These are phyloP conservation scores for Struthio camelus DNA, from an alignment of 2,113 vertebrate species.

Conservation along the genomic window DNA sequence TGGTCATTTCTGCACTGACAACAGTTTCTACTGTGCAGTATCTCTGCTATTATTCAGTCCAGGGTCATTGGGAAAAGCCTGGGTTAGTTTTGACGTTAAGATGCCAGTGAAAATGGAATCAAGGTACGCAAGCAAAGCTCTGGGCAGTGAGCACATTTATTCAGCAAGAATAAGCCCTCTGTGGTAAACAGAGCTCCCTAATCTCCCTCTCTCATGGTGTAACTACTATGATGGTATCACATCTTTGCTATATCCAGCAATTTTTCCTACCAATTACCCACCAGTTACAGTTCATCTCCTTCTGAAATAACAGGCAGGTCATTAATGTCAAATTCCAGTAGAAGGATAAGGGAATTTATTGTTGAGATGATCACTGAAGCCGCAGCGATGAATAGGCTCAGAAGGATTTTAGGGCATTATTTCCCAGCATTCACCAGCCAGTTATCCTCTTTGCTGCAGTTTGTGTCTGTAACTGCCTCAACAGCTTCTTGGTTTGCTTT, in stretches of 20 bases:
- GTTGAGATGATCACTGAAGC: constrained; percentile 37
- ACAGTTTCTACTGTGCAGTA: background rate
- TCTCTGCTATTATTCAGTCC: background rate
- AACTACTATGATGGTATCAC: background rate
- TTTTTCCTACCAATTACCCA: constrained; percentile 53
- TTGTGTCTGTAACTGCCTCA: background rate
- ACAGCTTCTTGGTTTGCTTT: background rate
- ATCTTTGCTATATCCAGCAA: background rate
- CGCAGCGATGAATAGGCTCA: background rate
- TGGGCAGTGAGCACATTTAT: constrained; percentile 1
- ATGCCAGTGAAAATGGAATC: background rate
- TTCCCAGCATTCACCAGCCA: background rate
- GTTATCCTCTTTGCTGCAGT: background rate
- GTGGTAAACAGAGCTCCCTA: constrained; percentile 25
- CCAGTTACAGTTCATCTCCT: constrained; percentile 4
- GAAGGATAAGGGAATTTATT: constrained; percentile 40
- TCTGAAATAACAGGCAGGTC: constrained; percentile 53
- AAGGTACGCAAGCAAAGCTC: background rate
- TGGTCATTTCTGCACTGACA: background rate
- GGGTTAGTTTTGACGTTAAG: background rate
- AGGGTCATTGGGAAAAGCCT: background rate
- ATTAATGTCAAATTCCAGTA: constrained; percentile 24
- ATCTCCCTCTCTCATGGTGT: background rate
- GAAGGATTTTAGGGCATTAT: background rate
- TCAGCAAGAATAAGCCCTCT: constrained; percentile 25